Conservation (phyloP, 2,113 vertebrate genomes). For the Excalfactoria chinensis region DNA sequence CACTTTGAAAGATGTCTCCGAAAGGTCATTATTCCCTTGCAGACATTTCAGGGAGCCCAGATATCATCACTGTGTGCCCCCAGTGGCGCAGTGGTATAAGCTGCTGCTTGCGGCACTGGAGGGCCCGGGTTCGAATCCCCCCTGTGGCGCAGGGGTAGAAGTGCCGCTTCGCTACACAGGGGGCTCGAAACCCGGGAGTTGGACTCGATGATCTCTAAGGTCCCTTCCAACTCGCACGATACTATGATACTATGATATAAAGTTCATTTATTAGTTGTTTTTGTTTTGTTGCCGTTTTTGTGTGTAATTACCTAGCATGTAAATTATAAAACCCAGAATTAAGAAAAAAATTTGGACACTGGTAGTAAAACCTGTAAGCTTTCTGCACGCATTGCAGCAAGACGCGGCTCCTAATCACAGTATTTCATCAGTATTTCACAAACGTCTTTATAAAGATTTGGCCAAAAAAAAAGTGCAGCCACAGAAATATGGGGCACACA, state of each 20-base stretch:
- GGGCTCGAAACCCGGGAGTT: too few species aligned
- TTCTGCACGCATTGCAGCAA: not conserved
- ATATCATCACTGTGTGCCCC: too few species aligned
- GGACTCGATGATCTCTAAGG: too few species aligned
- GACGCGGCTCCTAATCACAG: not conserved
- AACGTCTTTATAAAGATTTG: not conserved
- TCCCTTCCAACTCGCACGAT: too few species aligned
- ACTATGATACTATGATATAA: too few species aligned
- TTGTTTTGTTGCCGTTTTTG: not conserved
- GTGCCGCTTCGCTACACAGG: too few species aligned
- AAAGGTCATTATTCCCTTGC: not conserved
- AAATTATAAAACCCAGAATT: not conserved
- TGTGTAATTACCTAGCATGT: not conserved
- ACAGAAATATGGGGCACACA: not conserved
- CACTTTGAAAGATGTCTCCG: not conserved
- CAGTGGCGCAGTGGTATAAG: too few species aligned
- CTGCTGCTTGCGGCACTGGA: too few species aligned
- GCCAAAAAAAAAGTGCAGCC: not conserved
- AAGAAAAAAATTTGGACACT: not conserved
- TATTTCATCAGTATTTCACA: not conserved
- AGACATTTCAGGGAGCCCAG: not conserved
- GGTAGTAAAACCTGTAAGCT: not conserved
- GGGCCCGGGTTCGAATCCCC: too few species aligned
- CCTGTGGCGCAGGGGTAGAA: too few species aligned
- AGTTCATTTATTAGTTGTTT: not conserved